Percentiles rank a stretch among this genome's conserved stretches.
Conservation (phyloP, 1,140 invertebrate genomes). For the Adelges cooleyi region DNA sequence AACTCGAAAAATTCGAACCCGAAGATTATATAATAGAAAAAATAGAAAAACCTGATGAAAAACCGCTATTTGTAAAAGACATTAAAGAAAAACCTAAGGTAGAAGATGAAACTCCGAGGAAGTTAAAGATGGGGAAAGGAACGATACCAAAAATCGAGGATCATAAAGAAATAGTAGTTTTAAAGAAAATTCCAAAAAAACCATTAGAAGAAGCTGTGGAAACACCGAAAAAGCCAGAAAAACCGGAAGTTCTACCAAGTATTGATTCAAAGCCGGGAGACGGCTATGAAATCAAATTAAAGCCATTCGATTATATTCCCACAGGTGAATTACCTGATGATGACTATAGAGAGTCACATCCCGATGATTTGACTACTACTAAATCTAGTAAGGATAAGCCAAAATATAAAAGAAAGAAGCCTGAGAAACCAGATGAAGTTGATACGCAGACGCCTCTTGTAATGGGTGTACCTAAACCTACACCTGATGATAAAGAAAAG, state of each 20-base stretch:
- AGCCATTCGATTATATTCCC: constrained; percentile 33
- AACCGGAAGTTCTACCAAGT: constrained; percentile 34
- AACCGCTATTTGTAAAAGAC: not conserved
- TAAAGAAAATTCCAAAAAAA: constrained; percentile 32
- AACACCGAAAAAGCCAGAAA: constrained; percentile 33
- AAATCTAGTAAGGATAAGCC: constrained; percentile 35
- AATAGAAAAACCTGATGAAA: constrained; percentile 37
- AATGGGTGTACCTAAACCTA: constrained; percentile 37
- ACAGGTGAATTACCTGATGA: constrained; percentile 32
- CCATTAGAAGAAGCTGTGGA: constrained; percentile 32
- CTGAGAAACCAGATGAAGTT: constrained; percentile 34
- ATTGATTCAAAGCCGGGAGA: constrained; percentile 34
- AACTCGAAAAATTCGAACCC: constrained; percentile 45
- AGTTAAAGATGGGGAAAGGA: constrained; percentile 34
- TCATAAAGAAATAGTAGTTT: constrained; percentile 33
- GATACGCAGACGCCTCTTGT: constrained; percentile 40
- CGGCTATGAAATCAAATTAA: constrained; percentile 32
- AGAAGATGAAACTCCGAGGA: constrained; percentile 29
- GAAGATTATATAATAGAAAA: too few species aligned
- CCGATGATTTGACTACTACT: constrained; percentile 30
- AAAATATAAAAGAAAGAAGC: constrained; percentile 30
- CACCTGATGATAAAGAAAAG: constrained; percentile 36
- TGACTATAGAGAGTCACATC: not conserved
- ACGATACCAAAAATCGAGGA: constrained; percentile 33
- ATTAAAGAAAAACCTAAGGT: constrained; percentile 15